These are phyloP conservation scores for Allolobophora icterica DNA, from an alignment of 2,888 invertebrate species.

Conservation along the genomic window DNA sequence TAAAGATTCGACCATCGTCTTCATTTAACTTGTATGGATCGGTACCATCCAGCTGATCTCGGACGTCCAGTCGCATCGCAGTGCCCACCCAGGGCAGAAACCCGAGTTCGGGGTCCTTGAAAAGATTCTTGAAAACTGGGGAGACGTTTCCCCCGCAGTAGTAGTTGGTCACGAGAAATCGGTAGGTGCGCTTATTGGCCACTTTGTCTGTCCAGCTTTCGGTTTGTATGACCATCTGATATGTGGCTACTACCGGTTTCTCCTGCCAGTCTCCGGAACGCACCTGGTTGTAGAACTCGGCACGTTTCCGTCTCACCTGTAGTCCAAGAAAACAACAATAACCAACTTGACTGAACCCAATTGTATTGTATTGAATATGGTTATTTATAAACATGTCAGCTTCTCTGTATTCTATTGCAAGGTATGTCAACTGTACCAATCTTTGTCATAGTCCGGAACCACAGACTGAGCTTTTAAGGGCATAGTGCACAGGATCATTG, in stretches of 20 bases:
- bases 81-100: slow-evolving; percentile 53
- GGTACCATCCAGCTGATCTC: slow-evolving; percentile 4
- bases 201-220: slow-evolving; percentile 29
- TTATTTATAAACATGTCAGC: too few relatives aligned
- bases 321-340: not conserved
- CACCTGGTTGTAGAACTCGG: slow-evolving; percentile 42
- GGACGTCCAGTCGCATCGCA: slow-evolving; percentile 49
- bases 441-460: too few relatives aligned
- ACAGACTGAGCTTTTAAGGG: too few relatives aligned
- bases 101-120: slow-evolving; percentile 47
- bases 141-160: slow-evolving; percentile 45
- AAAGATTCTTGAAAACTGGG: slow-evolving; percentile 46
- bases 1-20: slow-evolving; percentile 56
- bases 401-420: too few relatives aligned
- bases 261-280: not conserved
- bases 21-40: slow-evolving; percentile 22
- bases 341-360: not conserved
- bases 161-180: slow-evolving; percentile 48
- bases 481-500: too few relatives aligned
- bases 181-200: slow-evolving; percentile 24
- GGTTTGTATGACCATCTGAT: slow-evolving; percentile 23
- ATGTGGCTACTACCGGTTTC: slow-evolving; percentile 2
- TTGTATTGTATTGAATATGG: too few relatives aligned
- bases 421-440: too few relatives aligned
- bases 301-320: slow-evolving; percentile 42